phyloP scores from a whole-genome alignment of 2,113 vertebrate species.

The Nettapus auritus region DNA sequence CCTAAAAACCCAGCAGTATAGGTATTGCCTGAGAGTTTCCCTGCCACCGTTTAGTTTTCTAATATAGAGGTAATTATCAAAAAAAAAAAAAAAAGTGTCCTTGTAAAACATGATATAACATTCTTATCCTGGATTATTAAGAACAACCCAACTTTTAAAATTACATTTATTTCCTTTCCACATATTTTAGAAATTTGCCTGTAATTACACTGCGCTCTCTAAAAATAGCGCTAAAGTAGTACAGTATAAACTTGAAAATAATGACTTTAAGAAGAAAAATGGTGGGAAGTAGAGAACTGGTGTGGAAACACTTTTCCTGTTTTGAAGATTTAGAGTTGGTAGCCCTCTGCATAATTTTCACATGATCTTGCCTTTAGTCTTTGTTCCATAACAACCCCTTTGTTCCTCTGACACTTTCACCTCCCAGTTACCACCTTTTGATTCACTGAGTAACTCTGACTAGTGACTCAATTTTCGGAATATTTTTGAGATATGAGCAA shows the following conservation, averaged over 20 bases:
- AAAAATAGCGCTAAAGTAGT: not conserved
- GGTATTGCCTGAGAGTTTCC: not conserved
- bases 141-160: not conserved
- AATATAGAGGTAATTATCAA: not conserved
- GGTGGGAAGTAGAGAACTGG: not conserved
- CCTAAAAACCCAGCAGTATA: not conserved
- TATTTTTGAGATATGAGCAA: conserved; percentile 59
- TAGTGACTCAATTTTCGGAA: conserved; percentile 51
- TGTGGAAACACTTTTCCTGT: not conserved
- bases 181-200: not conserved
- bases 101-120: not conserved
- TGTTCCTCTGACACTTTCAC: conserved; percentile 44
- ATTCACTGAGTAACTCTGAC: conserved; percentile 20
- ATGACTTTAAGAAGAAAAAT: not conserved
- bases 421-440: conserved; percentile 50
- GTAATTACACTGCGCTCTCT: not conserved
- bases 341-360: conserved; percentile 1
- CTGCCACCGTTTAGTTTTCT: not conserved
- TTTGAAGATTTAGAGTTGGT: not conserved
- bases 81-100: not conserved
- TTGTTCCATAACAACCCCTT: not conserved
- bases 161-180: not conserved
- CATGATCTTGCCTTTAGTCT: not conserved
- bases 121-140: not conserved
- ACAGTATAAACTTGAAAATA: not conserved